phyloP scores from a whole-genome alignment of 2,113 vertebrate species.

The Bubo scandiacus region DNA sequence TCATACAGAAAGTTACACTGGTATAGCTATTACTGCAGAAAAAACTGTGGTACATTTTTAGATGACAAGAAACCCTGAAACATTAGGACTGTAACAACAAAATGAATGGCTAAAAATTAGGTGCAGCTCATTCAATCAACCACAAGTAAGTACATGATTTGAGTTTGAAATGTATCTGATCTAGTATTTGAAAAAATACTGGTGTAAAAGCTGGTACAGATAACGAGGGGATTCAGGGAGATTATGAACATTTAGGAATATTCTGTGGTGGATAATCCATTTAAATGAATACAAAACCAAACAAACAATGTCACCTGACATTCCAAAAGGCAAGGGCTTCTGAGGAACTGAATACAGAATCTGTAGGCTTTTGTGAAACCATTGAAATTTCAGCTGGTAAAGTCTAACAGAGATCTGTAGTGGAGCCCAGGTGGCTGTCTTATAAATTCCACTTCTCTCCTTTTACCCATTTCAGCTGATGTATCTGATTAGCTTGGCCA shows the following conservation, averaged over 20 bases:
- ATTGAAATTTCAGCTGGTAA: neutral
- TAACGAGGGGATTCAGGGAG: neutral
- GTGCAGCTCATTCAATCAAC: neutral
- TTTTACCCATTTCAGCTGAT: neutral
- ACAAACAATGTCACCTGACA: neutral
- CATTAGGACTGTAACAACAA: neutral
- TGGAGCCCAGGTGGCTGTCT: neutral
- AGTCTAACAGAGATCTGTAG: neutral
- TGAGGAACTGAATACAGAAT: neutral
- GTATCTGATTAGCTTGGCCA: neutral
- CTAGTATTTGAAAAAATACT: neutral
- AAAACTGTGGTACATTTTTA: neutral
- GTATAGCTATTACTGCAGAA: neutral
- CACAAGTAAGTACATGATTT: neutral
- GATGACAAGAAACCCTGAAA: neutral
- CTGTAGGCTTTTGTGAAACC: neutral
- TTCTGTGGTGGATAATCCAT: neutral
- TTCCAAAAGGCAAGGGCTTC: neutral
- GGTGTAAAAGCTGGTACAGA: neutral
- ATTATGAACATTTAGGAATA: neutral
- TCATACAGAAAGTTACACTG: neutral
- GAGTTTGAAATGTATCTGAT: neutral
- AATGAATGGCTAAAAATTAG: neutral
- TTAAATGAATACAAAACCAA: neutral
- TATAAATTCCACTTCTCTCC: neutral